phyloP scores from a whole-genome alignment of 2,888 invertebrate genomes.

The Miltochrista miniata region DNA sequence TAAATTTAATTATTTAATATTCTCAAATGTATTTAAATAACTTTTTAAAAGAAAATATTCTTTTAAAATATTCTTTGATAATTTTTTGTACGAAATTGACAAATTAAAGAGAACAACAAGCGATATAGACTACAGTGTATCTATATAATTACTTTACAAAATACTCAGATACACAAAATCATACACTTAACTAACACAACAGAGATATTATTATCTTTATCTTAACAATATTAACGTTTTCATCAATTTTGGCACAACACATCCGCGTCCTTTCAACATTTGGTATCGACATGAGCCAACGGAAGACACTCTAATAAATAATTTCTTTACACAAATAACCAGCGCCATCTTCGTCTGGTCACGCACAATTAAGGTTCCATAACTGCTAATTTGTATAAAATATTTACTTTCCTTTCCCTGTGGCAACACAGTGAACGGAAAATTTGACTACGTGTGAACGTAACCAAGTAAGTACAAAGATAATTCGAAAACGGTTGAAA shows the following conservation, averaged over 20 bases:
- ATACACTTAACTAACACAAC: slow-evolving; percentile 74
- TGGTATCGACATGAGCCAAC: slow-evolving; percentile 52
- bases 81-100: too few species aligned
- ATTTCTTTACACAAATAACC: too few species aligned
- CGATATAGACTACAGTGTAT: slow-evolving; percentile 55
- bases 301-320: too few species aligned
- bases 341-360: too few species aligned
- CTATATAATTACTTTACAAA: slow-evolving; percentile 54
- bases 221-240: slow-evolving; percentile 80
- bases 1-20: too few species aligned
- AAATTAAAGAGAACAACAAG: slow-evolving; percentile 21
- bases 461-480: slow-evolving; percentile 19
- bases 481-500: slow-evolving; percentile 42
- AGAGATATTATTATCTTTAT: slow-evolving; percentile 74
- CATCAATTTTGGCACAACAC: slow-evolving; percentile 77
- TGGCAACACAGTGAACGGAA: too few species aligned
- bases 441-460: slow-evolving; percentile 8
- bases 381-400: too few species aligned
- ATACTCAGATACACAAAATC: slow-evolving; percentile 82
- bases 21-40: too few species aligned
- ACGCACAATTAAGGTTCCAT: too few species aligned
- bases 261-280: slow-evolving; percentile 72
- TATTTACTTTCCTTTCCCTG: too few species aligned
- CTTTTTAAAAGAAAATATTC: too few species aligned
- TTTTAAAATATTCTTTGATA: too few species aligned